These are phyloP conservation scores for Octodonta nipae DNA, from an alignment of 2,888 invertebrate genomes.

Conservation along the genomic window DNA sequence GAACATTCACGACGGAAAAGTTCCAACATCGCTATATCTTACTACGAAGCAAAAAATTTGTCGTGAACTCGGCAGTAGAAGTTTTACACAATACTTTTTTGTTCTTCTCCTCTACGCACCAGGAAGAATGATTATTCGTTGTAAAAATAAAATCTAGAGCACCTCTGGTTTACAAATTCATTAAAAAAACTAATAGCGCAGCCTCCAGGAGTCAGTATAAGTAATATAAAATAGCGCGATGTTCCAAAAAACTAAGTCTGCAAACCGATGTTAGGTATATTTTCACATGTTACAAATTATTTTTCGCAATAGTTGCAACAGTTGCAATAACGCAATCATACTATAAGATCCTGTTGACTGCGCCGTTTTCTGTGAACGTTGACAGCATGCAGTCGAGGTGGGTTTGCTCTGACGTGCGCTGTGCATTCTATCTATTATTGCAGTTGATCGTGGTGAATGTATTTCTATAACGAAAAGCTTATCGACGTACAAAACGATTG, in stretches of 20 bases:
- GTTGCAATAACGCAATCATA: too few species aligned
- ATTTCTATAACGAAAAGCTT: conserved; percentile 12
- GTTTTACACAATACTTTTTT: conserved; percentile 12
- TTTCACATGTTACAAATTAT: too few species aligned
- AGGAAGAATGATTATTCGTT: conserved; percentile 28
- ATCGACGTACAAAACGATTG: conserved; percentile 27
- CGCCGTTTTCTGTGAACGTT: conserved; percentile 4
- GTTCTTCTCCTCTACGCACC: conserved; percentile 13
- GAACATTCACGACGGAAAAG: conserved; percentile 12
- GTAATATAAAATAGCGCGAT: too few species aligned
- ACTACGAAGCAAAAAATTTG: conserved; percentile 6
- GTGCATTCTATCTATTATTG: conserved; percentile 28
- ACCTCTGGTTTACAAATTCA: conserved; percentile 25
- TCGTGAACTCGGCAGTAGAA: conserved; percentile 22
- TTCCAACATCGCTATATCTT: conserved; percentile 12
- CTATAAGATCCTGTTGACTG: too few species aligned
- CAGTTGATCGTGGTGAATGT: conserved; percentile 20
- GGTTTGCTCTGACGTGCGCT: conserved; percentile 21
- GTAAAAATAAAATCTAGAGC: conserved; percentile 32
- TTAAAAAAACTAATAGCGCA: too few species aligned
- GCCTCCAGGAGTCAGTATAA: too few species aligned
- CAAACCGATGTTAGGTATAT: too few species aligned
- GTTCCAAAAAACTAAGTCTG: too few species aligned
- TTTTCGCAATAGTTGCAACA: too few species aligned
- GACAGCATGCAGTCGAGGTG: conserved; percentile 5